Evolutionary conservation across 92 coral and sea anemone genomes (phyloP).

Genomic region (Plumapathes pennacea): DNA sequence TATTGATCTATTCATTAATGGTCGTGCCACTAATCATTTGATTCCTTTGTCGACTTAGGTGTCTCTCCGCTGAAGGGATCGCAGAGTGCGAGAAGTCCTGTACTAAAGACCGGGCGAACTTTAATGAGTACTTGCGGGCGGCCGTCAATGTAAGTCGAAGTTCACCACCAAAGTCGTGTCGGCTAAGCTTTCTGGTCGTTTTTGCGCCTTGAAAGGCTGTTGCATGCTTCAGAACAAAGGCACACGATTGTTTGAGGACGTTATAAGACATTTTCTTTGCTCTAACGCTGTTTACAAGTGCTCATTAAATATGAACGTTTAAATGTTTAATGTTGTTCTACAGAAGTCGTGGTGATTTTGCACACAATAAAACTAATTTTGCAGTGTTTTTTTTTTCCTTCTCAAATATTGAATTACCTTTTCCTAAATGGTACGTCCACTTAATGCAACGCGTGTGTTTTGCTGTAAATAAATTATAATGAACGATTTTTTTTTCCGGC

Average conservation of each 20-base stretch:
- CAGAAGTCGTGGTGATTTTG: no score
- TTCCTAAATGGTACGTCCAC: no score
- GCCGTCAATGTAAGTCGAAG: conserved; percentile 97
- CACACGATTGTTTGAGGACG: conserved; percentile 12
- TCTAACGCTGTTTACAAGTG: conserved; percentile 55
- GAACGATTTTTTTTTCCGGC: no score
- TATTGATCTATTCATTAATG: no score
- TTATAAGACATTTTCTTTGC: conserved; percentile 57
- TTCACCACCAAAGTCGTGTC: no score
- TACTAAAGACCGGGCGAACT: conserved; percentile 73
- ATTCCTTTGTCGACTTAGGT: conserved; percentile 51
- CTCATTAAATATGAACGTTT: conserved; percentile 92
- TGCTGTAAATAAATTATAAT: no score
- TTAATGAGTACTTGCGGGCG: conserved; percentile 74
- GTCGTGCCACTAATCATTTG: conserved; percentile 2
- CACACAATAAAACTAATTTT: no score
- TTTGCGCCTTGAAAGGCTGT: not conserved
- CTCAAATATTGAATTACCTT: no score
- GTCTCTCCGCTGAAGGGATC: conserved; percentile 91
- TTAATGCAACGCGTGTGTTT: no score
- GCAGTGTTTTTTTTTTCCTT: no score
- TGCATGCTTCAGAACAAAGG: no score
- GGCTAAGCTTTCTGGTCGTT: not conserved
- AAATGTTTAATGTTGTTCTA: conserved; percentile 77
- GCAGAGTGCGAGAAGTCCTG: conserved; percentile 88